Percentiles rank a stretch among this genome's conserved stretches.
These are phyloP conservation scores for Phoxinus phoxinus DNA, from an alignment of 2,113 vertebrate genomes.

Conservation along the genomic window DNA sequence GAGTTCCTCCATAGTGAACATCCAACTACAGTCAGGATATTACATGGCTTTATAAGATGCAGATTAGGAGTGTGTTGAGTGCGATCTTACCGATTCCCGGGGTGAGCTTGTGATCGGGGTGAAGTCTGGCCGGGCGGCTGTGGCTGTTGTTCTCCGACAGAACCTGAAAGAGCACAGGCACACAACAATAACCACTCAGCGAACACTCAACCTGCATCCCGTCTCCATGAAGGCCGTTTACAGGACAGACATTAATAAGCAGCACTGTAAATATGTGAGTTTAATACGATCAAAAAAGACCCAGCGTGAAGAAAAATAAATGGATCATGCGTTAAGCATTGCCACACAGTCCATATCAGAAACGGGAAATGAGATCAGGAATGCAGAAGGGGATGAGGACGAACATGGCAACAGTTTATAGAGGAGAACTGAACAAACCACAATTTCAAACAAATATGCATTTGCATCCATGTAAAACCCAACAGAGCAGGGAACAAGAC, in stretches of 20 bases:
- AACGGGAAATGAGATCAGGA: slow-evolving; percentile 68
- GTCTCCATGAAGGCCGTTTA: slow-evolving; percentile 72
- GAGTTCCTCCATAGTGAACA: neutral
- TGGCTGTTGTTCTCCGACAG: slow-evolving; percentile 84
- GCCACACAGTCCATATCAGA: slow-evolving; percentile 78
- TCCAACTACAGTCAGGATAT: neutral
- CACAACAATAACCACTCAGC: neutral
- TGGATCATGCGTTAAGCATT: slow-evolving; percentile 85
- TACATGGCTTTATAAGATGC: neutral
- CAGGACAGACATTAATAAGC: slow-evolving; percentile 86
- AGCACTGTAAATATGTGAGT: slow-evolving; percentile 83
- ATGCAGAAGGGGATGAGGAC: slow-evolving; percentile 72
- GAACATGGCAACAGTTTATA: slow-evolving; percentile 70
- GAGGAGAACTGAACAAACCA: slow-evolving; percentile 70
- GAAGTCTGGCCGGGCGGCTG: slow-evolving; percentile 78
- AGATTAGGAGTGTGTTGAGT: neutral
- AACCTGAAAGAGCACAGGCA: slow-evolving; percentile 72
- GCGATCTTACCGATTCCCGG: slow-evolving; percentile 82
- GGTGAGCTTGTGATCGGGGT: slow-evolving; percentile 84
- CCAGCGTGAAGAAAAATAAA: slow-evolving; percentile 53
- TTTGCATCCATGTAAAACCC: slow-evolving; percentile 79
- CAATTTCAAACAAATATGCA: slow-evolving; percentile 79
- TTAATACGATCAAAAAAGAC: slow-evolving; percentile 64
- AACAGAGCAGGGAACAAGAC: slow-evolving; percentile 66
- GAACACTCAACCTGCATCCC: slow-evolving; percentile 9